These are phyloP conservation scores for Epizoanthus ramosus DNA, from an alignment of 92 coral and sea anemone genomes.

Conservation along the genomic window DNA sequence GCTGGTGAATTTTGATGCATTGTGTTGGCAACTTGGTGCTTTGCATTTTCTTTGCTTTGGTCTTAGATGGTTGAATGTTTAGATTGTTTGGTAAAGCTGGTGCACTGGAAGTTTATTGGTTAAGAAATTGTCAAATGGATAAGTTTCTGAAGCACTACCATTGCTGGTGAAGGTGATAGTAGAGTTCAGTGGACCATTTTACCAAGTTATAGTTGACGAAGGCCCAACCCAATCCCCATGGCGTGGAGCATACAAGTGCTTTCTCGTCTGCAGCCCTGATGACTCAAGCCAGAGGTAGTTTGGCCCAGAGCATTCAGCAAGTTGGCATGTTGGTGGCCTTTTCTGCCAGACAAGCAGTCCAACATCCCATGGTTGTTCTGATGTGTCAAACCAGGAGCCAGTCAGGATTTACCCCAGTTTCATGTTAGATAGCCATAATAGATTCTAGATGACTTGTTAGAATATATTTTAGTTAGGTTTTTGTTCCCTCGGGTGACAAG, in stretches of 20 bases:
- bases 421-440: not conserved
- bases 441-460: no score
- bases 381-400: constrained; percentile 7
- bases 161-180: not conserved
- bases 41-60: not conserved
- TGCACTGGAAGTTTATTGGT: not conserved
- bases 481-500: no score
- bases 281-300: constrained; percentile 22
- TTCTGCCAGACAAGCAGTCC: constrained; percentile 13
- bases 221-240: constrained; percentile 22
- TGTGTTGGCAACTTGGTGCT: no score
- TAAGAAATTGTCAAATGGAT: no score
- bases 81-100: not conserved
- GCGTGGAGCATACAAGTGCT: constrained; percentile 46
- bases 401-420: not conserved
- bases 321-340: constrained; percentile 33
- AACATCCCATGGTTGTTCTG: not conserved
- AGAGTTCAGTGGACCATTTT: constrained; percentile 12
- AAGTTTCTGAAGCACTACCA: not conserved
- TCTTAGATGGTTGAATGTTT: not conserved
- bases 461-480: no score
- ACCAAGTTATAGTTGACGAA: constrained; percentile 29
- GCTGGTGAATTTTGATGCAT: no score
- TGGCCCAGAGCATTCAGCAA: constrained; percentile 36
- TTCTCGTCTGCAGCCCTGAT: constrained; percentile 33